Percentiles rank a stretch among this genome's conserved stretches.
Conservation (phyloP, 2,797 vertebrate genomes). For the Danio tinwini region DNA sequence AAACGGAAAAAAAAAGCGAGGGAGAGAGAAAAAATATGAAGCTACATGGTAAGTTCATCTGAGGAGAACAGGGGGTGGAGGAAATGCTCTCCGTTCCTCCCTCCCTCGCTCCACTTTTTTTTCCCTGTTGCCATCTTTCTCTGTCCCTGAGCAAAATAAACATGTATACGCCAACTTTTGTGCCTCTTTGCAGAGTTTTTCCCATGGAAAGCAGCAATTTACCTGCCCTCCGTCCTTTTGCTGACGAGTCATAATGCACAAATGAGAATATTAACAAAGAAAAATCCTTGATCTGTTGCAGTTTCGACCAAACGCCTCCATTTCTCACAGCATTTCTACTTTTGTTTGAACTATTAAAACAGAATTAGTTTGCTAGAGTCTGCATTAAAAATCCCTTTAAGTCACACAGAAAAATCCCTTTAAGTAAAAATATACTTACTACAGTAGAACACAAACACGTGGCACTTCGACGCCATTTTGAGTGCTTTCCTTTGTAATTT, state of each 20-base stretch:
- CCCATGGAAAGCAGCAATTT: background rate
- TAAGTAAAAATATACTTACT: slow-evolving; percentile 8
- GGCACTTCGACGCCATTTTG: slow-evolving; percentile 79
- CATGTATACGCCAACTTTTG: slow-evolving; percentile 16
- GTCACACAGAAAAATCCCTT: background rate
- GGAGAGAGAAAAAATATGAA: slow-evolving; percentile 70
- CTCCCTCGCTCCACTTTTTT: slow-evolving; percentile 52
- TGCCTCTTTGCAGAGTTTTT: background rate
- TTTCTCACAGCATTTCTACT: background rate
- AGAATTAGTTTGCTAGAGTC: background rate
- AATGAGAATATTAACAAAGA: background rate
- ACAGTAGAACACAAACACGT: slow-evolving; percentile 71
- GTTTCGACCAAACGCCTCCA: background rate
- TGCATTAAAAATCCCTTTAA: slow-evolving; percentile 9
- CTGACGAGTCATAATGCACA: background rate
- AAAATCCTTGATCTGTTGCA: background rate
- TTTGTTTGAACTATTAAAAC: background rate
- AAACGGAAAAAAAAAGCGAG: slow-evolving; percentile 66
- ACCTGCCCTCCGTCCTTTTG: background rate
- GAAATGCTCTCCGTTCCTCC: slow-evolving; percentile 60
- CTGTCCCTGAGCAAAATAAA: slow-evolving; percentile 50
- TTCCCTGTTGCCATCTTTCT: slow-evolving; percentile 66
- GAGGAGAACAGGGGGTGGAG: slow-evolving; percentile 80
- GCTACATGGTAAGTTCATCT: slow-evolving; percentile 84
- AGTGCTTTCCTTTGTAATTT: slow-evolving; percentile 57